Evolutionary conservation across 2,113 vertebrate species (phyloP).

Genomic region (Macquaria ambigua): DNA sequence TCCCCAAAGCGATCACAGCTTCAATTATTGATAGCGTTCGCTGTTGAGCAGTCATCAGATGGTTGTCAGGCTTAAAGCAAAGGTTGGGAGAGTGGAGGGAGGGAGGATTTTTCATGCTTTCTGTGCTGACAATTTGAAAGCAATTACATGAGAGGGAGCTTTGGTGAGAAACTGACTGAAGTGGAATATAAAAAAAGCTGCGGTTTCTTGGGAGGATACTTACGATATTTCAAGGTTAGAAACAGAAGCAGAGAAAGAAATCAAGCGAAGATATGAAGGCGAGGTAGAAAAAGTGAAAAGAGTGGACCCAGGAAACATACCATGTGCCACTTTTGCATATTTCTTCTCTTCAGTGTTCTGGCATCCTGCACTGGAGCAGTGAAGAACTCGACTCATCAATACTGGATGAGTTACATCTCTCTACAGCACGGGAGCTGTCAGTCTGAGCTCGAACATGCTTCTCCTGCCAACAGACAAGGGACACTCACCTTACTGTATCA

Average conservation of each 20-base stretch:
- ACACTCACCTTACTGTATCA: slow-evolving; percentile 21
- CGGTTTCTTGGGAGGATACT: slow-evolving; percentile 34
- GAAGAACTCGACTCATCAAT: slow-evolving; percentile 69
- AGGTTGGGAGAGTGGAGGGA: slow-evolving; percentile 22
- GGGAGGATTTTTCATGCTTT: slow-evolving; percentile 38
- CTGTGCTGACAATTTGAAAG: slow-evolving; percentile 63
- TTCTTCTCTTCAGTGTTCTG: slow-evolving; percentile 33
- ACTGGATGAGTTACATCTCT: slow-evolving; percentile 70
- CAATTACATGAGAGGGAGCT: slow-evolving; percentile 55
- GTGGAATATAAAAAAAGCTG: slow-evolving; percentile 24
- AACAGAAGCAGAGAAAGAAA: slow-evolving; percentile 1
- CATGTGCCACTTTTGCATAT: slow-evolving; percentile 58
- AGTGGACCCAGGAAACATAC: slow-evolving; percentile 6
- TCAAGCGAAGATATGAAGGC: neutral
- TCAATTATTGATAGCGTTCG: slow-evolving; percentile 73
- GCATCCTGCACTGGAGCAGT: slow-evolving; percentile 21
- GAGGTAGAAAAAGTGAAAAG: slow-evolving; percentile 3
- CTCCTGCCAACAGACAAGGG: slow-evolving; percentile 24
- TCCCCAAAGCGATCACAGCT: slow-evolving; percentile 51
- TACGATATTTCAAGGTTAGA: slow-evolving; percentile 44
- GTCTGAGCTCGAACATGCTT: slow-evolving; percentile 32
- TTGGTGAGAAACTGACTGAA: slow-evolving; percentile 34
- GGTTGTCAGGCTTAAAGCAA: slow-evolving; percentile 61
- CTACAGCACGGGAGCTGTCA: slow-evolving; percentile 55
- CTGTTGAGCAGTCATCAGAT: slow-evolving; percentile 56